These are phyloP conservation scores for Diadromus collaris DNA, from an alignment of 2,888 invertebrate genomes.

Conservation along the genomic window DNA sequence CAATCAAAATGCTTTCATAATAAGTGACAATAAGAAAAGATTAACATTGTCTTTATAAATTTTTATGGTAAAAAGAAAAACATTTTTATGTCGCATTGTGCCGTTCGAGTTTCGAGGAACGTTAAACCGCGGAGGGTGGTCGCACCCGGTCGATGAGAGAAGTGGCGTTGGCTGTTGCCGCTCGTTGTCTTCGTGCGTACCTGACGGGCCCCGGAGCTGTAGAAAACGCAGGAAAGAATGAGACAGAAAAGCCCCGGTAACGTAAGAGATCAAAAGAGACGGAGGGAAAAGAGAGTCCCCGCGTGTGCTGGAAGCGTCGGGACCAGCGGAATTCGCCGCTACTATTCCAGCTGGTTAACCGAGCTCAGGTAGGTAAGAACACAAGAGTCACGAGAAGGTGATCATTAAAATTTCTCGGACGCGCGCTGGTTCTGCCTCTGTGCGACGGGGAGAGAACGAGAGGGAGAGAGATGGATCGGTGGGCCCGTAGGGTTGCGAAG, in stretches of 20 bases:
- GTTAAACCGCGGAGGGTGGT: constrained; percentile 48
- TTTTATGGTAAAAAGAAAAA: neutral
- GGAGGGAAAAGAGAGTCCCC: constrained; percentile 33
- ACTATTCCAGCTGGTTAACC: constrained; percentile 72
- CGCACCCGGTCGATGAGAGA: constrained; percentile 44
- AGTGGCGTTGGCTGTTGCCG: constrained; percentile 30
- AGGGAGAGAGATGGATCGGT: constrained; percentile 25
- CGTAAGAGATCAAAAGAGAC: constrained; percentile 30
- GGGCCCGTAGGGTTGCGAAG: constrained; percentile 62
- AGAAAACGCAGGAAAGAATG: constrained; percentile 28
- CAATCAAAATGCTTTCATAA: neutral
- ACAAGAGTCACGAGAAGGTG: constrained; percentile 66
- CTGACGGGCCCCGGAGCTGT: constrained; percentile 3
- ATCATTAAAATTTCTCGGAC: constrained; percentile 75
- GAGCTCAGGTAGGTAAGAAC: constrained; percentile 73
- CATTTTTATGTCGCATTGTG: neutral
- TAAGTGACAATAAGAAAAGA: constrained; percentile 7
- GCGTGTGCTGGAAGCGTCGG: constrained; percentile 51
- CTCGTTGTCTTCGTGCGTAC: constrained; percentile 41
- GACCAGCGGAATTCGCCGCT: constrained; percentile 69
- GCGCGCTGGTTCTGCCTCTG: constrained; percentile 48
- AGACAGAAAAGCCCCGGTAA: constrained; percentile 16
- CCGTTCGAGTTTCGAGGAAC: constrained; percentile 30
- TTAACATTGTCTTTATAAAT: constrained; percentile 1
- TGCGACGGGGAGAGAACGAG: constrained; percentile 48